phyloP scores from a whole-genome alignment of 1,140 invertebrate genomes.

The Wasmannia auropunctata region DNA sequence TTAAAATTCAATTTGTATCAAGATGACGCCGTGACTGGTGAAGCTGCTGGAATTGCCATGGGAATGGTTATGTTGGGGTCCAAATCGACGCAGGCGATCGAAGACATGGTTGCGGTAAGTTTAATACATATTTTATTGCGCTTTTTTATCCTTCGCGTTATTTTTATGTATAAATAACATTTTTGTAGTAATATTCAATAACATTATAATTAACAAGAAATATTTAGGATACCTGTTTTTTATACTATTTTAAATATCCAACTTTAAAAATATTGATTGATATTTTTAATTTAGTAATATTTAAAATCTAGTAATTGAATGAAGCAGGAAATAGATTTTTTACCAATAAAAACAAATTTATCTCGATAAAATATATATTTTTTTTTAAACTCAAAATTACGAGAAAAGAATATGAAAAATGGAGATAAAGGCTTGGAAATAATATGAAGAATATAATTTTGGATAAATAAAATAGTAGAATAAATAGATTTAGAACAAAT shows the following conservation, averaged over 20 bases:
- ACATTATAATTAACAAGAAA: background rate
- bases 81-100: slow-evolving; percentile 93
- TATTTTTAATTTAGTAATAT: background rate
- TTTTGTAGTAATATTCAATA: background rate
- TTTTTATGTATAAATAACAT: background rate
- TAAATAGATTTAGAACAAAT: background rate
- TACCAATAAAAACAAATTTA: background rate
- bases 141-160: background rate
- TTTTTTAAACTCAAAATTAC: background rate
- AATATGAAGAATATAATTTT: background rate
- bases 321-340: background rate
- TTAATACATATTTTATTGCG: background rate
- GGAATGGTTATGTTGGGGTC: slow-evolving; percentile 99
- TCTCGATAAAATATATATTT: background rate
- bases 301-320: background rate
- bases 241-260: background rate
- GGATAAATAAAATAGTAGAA: background rate
- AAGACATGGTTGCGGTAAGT: slow-evolving; percentile 96
- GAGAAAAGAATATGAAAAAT: background rate
- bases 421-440: background rate
- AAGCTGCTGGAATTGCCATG: slow-evolving; percentile 99
- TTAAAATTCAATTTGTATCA: slow-evolving; percentile 98
- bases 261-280: background rate
- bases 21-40: slow-evolving; percentile 99
- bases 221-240: background rate